Conservation (phyloP, 1,140 invertebrate genomes). For the Drosophila sulfurigaster region DNA sequence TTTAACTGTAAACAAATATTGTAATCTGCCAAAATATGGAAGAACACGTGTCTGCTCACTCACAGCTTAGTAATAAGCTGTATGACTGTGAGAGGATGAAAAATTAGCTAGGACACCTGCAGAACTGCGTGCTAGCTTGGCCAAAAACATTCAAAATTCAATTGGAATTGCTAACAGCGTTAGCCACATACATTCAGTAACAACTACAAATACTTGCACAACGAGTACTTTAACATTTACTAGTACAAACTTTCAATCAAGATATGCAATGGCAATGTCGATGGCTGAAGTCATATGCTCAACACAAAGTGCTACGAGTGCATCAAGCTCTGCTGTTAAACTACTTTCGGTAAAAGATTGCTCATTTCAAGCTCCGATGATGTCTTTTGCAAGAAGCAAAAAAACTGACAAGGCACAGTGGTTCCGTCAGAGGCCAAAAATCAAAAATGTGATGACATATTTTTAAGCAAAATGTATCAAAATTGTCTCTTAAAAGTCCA, state of each 20-base stretch:
- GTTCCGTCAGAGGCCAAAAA: too few species aligned
- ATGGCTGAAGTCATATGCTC: background rate
- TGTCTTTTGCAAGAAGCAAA: constrained; percentile 6
- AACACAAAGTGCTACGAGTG: background rate
- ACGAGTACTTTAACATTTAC: background rate
- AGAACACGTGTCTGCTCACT: background rate
- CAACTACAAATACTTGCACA: background rate
- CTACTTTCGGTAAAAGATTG: background rate
- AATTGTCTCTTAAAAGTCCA: too few species aligned
- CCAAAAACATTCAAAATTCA: background rate
- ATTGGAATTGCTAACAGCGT: background rate
- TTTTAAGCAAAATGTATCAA: too few species aligned
- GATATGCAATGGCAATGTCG: background rate
- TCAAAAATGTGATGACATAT: too few species aligned
- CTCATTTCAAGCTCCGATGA: background rate
- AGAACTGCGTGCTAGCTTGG: background rate
- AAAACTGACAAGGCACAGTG: background rate
- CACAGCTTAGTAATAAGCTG: background rate
- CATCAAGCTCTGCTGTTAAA: background rate
- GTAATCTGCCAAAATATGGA: background rate
- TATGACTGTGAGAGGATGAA: background rate
- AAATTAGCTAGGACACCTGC: background rate
- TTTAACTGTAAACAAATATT: background rate
- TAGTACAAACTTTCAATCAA: background rate
- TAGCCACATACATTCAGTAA: background rate